Conservation (phyloP, 2,888 invertebrate species). For the Abrostola tripartita region DNA sequence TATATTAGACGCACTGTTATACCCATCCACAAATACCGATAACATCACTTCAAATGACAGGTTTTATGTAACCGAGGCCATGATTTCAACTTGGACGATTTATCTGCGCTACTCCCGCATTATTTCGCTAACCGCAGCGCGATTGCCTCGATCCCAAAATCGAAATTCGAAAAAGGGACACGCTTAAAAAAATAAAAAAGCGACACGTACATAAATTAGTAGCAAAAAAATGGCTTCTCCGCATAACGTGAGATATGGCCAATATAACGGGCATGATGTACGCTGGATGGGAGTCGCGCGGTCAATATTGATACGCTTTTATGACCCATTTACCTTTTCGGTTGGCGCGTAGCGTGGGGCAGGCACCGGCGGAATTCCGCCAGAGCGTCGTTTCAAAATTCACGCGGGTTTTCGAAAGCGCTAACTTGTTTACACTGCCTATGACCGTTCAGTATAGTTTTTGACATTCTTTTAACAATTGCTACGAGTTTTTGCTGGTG, state of each 20-base stretch:
- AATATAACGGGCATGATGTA: constrained; percentile 79
- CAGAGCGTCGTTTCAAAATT: constrained; percentile 74
- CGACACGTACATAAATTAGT: constrained; percentile 74
- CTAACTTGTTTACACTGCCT: constrained; percentile 68
- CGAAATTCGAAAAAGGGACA: constrained; percentile 58
- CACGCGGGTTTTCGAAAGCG: constrained; percentile 68
- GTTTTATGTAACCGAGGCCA: constrained; percentile 27
- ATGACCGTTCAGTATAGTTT: constrained; percentile 19
- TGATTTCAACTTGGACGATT: constrained; percentile 39
- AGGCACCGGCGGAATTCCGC: constrained; percentile 74
- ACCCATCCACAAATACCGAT: constrained; percentile 28
- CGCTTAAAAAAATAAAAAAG: constrained; percentile 66
- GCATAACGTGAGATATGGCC: constrained; percentile 78
- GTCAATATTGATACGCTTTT: constrained; percentile 86
- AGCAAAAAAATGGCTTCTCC: constrained; percentile 70
- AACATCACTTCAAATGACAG: constrained; percentile 39
- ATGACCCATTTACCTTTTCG: constrained; percentile 86
- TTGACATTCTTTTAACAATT: constrained; percentile 25
- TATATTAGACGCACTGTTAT: constrained; percentile 18
- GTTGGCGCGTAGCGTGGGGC: constrained; percentile 65
- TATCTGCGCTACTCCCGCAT: constrained; percentile 38
- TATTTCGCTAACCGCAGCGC: constrained; percentile 43
- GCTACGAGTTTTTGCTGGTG: constrained; percentile 33
- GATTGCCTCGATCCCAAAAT: constrained; percentile 46
- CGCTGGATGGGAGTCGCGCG: constrained; percentile 75